These are phyloP conservation scores for Troides helena DNA, from an alignment of 2,888 invertebrate genomes.

Conservation along the genomic window DNA sequence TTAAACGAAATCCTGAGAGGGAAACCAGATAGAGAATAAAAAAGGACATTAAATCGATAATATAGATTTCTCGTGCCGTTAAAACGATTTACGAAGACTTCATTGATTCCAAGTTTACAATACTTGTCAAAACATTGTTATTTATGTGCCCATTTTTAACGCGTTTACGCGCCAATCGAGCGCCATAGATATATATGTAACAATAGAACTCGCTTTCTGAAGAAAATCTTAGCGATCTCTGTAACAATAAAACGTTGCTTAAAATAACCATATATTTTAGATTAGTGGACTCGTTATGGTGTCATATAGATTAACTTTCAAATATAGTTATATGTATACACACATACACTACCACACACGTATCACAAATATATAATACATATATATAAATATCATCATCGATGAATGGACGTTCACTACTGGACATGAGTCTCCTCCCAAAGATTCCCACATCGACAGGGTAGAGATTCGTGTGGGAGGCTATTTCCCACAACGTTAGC, in stretches of 20 bases:
- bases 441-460: too few relatives aligned
- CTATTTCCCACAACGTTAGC: too few relatives aligned
- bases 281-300: neutral
- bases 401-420: too few relatives aligned
- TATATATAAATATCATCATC: too few relatives aligned
- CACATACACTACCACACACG: too few relatives aligned
- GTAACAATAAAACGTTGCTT: neutral
- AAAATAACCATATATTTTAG: neutral
- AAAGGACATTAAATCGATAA: slow-evolving; percentile 25
- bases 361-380: too few relatives aligned
- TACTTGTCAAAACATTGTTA: slow-evolving; percentile 46
- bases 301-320: neutral
- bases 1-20: neutral
- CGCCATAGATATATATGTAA: slow-evolving; percentile 29
- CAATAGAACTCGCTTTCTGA: slow-evolving; percentile 16
- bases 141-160: slow-evolving; percentile 39
- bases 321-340: too few relatives aligned
- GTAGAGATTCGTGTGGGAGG: too few relatives aligned
- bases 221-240: neutral
- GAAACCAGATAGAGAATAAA: slow-evolving; percentile 21
- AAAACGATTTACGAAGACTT: slow-evolving; percentile 35
- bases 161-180: slow-evolving; percentile 37
- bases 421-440: too few relatives aligned
- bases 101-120: slow-evolving; percentile 40
- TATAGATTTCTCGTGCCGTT: slow-evolving; percentile 29